Base-by-base conservation (phyloP, 1,140 invertebrate genomes). In the Dinoponera quadriceps region DNA sequence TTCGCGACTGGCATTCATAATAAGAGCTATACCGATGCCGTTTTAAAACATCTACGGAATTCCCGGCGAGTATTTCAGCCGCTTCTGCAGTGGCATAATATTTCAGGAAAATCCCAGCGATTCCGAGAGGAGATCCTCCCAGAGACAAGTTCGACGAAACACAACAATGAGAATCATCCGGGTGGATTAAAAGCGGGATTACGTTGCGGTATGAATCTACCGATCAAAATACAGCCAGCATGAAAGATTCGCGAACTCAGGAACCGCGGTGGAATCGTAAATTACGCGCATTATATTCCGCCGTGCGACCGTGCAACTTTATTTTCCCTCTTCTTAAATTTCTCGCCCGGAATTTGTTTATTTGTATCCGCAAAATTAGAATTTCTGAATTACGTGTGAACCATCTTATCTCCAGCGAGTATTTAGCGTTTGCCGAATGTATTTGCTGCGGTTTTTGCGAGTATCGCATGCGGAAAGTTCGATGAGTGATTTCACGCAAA, bases 81-180 rank as follows among this genome's bases (percentile, higher is more conserved):
- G 14, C 25, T 29, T 49, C 57, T 57, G 55, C 63, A 63, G 71
- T 38, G 65, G 85, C 59, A 83, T 78, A 88, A 83, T 88, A 88
- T 85, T 85, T 85, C 72, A 78, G 66, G 77, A 85, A 88, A 85
- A 88, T 88, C 83, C 66, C 77, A 57, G 71, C 72, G 62, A 84
- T 88, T 75, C 86, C 75, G 82, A 44, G 57, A 87, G 82, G 49
- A 85, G 68, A 84, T 80, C 65, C 82, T 66, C 11, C 48, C 65
- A 68, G 16, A 78, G 83, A 85, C 83, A 88, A 88, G 77, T 88
- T 88, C 86, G 86, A 88, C 85, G 86, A 85, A 88, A 80, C 74
- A 85, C 78, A 88, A 88, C 84, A 88, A 88, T 88, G 87, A 81
- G 80, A 84, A 89, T 88, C 66, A 84, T 86, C 65, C 82, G 60